Base-by-base conservation (phyloP, 2,113 vertebrate species). In the Vicugna pacos region DNA sequence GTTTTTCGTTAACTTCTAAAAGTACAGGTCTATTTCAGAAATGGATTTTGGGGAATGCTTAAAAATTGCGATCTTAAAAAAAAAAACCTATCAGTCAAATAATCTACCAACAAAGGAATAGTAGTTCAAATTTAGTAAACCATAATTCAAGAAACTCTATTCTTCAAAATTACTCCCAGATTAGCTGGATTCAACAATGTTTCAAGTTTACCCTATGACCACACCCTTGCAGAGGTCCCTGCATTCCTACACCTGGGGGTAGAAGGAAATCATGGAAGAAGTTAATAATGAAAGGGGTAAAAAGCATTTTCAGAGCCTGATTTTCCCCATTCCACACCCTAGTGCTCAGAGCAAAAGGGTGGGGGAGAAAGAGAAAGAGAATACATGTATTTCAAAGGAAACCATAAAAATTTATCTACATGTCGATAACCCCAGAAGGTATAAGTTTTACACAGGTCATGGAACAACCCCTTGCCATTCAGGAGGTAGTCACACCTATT, bases 251-350 rank as follows among this genome's bases (percentile, higher is more conserved):
- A 98, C 70, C 94, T 98, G 97, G 95, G 93, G 97, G 94, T 98
- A 95, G 97, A 98, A 98, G 96, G 96, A 98, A 98, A 98, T 98
- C 1, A 94, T 86, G n/a, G 95, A 97, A 98, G 98, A 98, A 97
- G 96, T 98, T 98, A 98, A 98, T 98, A 98, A 98, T 97, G 95
- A 97, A 98, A 93, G 95, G 93, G 81, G 87, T 92, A 91, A 97
- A 98, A 98, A 97, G 91, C 82, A 98, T 98, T 98, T 98, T 98
- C 97, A 96, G 97, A 92, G 90, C 91, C 90, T 5, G 20, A 96
- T 98, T 98, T 97, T 97, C 97, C 76, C 75, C 96, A 97, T 98
- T 98, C 96, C 94, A 96, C 96, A 50, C 90, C 91, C 81, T 80
- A 86, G 70, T 83, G 96, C 97, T 96, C 75, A 97, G 58, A 97